A percentile compares a stretch with the other conserved stretches of the same genome.
phyloP scores from a whole-genome alignment of 2,113 vertebrate species.

The Anser brachyrhynchus region DNA sequence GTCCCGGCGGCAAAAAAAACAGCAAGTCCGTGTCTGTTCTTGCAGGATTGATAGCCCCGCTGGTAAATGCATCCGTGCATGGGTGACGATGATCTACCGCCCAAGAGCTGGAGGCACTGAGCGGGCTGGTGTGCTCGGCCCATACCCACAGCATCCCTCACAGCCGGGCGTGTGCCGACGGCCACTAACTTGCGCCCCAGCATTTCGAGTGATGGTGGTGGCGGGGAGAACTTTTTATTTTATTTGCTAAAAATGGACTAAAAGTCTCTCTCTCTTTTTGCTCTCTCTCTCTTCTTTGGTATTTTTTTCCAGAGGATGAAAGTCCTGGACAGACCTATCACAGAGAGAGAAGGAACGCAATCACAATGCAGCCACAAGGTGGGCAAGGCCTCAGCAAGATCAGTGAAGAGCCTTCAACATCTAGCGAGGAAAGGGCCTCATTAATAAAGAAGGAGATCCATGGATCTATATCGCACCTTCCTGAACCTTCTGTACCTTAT shows the following conservation, averaged over 20 bases:
- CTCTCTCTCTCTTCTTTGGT: background rate
- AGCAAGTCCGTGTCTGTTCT: slow-evolving; percentile 30
- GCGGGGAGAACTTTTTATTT: slow-evolving; percentile 43
- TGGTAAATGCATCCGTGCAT: background rate
- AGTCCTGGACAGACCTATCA: slow-evolving; percentile 90
- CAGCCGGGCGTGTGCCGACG: background rate
- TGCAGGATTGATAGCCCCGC: background rate
- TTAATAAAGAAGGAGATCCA: slow-evolving; percentile 97
- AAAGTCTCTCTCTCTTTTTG: slow-evolving; percentile 24
- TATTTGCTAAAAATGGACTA: slow-evolving; percentile 55
- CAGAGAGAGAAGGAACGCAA: slow-evolving; percentile 93
- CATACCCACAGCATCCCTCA: slow-evolving; percentile 12
- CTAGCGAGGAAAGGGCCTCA: slow-evolving; percentile 92
- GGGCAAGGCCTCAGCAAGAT: slow-evolving; percentile 83
- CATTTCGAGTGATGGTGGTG: background rate
- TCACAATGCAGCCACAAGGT: slow-evolving; percentile 86
- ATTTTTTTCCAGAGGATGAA: slow-evolving; percentile 88
- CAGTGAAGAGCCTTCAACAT: slow-evolving; percentile 94
- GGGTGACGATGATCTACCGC: slow-evolving; percentile 45
- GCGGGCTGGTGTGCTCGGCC: background rate
- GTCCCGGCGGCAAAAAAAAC: slow-evolving; percentile 43
- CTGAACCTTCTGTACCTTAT: slow-evolving; percentile 91
- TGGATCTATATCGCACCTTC: slow-evolving; percentile 89
- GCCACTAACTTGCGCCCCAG: background rate
- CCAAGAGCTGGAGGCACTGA: background rate